Evolutionary conservation across 2,113 vertebrate species (phyloP).

Genomic region (Hypomesus transpacificus): DNA sequence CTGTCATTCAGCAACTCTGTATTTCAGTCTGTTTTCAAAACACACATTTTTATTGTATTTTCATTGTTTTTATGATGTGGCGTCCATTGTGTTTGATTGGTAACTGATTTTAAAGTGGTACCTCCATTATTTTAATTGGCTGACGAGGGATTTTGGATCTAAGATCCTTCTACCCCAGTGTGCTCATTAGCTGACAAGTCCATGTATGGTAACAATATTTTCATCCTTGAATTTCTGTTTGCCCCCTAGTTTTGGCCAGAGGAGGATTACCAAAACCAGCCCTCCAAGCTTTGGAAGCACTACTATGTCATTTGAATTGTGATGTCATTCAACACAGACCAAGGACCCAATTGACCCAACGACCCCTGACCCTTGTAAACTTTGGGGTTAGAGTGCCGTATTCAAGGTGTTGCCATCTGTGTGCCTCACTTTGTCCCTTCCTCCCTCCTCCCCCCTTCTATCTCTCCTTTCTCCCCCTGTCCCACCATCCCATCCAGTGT

Average conservation of each 20-base stretch:
- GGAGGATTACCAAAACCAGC: slow-evolving; percentile 44
- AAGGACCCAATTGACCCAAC: slow-evolving; percentile 56
- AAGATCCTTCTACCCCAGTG: background rate
- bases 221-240: slow-evolving; percentile 28
- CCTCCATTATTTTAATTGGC: no score
- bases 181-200: slow-evolving; percentile 14
- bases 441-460: slow-evolving; percentile 36
- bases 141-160: background rate
- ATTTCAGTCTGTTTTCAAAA: no score
- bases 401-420: slow-evolving; percentile 70
- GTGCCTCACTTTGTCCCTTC: slow-evolving; percentile 50
- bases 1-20: background rate
- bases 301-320: slow-evolving; percentile 49
- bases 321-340: slow-evolving; percentile 57
- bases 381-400: slow-evolving; percentile 48
- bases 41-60: no score
- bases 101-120: no score
- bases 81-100: no score
- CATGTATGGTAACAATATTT: background rate
- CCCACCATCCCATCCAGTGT: slow-evolving; percentile 42
- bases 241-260: slow-evolving; percentile 33
- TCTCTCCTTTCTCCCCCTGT: slow-evolving; percentile 27
- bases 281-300: slow-evolving; percentile 42
- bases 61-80: no score
- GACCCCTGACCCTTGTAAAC: slow-evolving; percentile 65